Evolutionary conservation across 1,140 invertebrate species (phyloP), one percentile per base, ranked within the genome.

Genomic region (Heliothis virescens): DNA sequence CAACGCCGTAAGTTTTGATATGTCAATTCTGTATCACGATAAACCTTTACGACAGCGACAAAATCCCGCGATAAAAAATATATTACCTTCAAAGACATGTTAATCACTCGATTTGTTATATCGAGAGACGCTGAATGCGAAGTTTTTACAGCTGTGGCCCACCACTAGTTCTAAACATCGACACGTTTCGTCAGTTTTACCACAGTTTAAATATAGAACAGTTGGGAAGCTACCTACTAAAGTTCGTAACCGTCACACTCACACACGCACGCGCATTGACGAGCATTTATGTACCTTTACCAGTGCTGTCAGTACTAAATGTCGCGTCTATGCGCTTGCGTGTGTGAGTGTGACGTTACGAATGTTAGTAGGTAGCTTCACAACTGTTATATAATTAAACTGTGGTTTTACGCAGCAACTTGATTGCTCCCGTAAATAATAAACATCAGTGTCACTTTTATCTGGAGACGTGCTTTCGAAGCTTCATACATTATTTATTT

Each of bases 401-500:
- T n/a, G n/a, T n/a, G n/a, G n/a, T n/a, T n/a, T 71, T 52, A 71
- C 21, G 67, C 47, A 18, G n/a, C 41, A 67, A 67, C 55, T 52
- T 75, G 55, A 75, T 75, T 75, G 55, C 34, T 75, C n/a, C 41
- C 21, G 72, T 75, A 62, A 75, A 75, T 75, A 75, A 75, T 60
- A 76, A 63, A 63, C 48, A 29, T 16, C 60, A 60, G 59, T 65
- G 74, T 55, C 74, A 79, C 67, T 72, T 72, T 72, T 73, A 79
- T 79, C 41, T 60, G 41, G 53, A 50, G 50, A 60, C 79, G 55
- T 75, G 76, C 76, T 77, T 62, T 73, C 72, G 63, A 76, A 63
- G 41, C 67, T 71, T 82, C 83, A 90, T 92, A 90, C 89, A 92
- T 92, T 90, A 91, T 92, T 90, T 90, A 92, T 90, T 82, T 83